These are phyloP conservation scores for Eulemur macaco DNA, from an alignment of 2,113 vertebrate genomes.

Conservation along the genomic window DNA sequence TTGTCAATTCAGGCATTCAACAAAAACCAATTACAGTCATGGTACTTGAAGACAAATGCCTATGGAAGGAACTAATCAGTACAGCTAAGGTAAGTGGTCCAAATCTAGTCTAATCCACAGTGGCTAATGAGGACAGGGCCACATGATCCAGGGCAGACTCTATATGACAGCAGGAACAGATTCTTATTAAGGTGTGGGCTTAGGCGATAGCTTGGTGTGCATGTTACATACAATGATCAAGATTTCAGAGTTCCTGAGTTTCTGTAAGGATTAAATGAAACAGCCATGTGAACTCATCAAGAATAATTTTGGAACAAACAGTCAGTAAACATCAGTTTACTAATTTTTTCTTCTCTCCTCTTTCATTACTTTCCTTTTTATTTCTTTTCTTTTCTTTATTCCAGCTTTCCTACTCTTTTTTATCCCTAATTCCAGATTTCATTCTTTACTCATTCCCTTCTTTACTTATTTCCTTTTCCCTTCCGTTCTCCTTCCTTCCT, in stretches of 20 bases:
- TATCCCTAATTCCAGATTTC: not conserved
- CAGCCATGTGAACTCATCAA: not conserved
- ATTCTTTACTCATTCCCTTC: not conserved
- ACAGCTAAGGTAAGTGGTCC: not conserved
- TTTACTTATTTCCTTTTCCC: not conserved
- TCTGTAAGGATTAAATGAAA: not conserved
- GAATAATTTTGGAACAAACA: not conserved
- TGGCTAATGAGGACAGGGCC: not conserved
- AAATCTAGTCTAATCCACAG: not conserved
- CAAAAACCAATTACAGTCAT: not conserved
- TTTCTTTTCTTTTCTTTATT: too few relatives aligned
- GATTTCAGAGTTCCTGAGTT: not conserved
- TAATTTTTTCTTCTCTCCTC: not conserved
- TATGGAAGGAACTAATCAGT: not conserved
- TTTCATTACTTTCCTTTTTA: not conserved
- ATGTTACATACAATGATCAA: not conserved
- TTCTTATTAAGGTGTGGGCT: not conserved
- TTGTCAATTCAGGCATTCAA: not conserved
- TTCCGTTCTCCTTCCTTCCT: not conserved
- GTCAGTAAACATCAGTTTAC: not conserved
- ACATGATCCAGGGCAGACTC: not conserved
- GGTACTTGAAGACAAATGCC: not conserved
- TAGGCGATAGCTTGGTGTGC: not conserved
- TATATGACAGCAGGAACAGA: not conserved
- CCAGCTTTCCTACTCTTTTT: not conserved